Base-by-base conservation (phyloP, 2,797 vertebrate species). In the Manis pentadactyla region DNA sequence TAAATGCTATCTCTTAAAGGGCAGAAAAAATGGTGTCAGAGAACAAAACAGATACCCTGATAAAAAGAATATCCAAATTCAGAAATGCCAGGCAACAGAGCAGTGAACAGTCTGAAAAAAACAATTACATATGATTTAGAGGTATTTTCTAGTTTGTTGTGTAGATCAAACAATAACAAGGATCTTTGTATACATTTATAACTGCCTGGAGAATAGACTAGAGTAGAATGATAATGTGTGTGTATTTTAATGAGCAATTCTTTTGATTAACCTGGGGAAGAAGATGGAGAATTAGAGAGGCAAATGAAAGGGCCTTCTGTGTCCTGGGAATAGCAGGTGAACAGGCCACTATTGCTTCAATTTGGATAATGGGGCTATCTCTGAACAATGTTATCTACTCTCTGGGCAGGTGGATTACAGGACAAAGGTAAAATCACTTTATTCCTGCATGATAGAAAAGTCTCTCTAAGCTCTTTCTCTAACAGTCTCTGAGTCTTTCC, bases 381-480 rank as follows among this genome's bases (percentile, higher is more conserved):
- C 81, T 84, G 94, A 84, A 81, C 77, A 18, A 37, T 79, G 94
- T 97, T 97, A 97, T 98, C 96, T 97, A 2, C 87, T 95, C 77
- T 96, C 57, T 1, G 19, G 90, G 87, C 93, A 96, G 95, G 96
- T 78, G 87, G 51, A 86, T 87, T 82, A 59, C 51, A 95, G 92
- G 64, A 97, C 97, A 98, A 98, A 98, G 95, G 95, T 93, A 92
- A 93, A 97, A 87, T 55, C 87, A 75, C 96, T 97, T 69, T 78
- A 75, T 96, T 96, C 84, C 93, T 96, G 85, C 96, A 75, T 63
- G 53, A 95, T 71, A 94, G 88, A 97, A 82, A 84, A n/a, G 90
- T 71, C 90, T 97, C 83, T 96, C 94, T 69, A 10, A 97, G 78
- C 92, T 92, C 79, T 95, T n/a, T 61, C 93, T 87, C 83, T 96